phyloP scores from a whole-genome alignment of 2,888 invertebrate species.

The Podabrus alpinus region DNA sequence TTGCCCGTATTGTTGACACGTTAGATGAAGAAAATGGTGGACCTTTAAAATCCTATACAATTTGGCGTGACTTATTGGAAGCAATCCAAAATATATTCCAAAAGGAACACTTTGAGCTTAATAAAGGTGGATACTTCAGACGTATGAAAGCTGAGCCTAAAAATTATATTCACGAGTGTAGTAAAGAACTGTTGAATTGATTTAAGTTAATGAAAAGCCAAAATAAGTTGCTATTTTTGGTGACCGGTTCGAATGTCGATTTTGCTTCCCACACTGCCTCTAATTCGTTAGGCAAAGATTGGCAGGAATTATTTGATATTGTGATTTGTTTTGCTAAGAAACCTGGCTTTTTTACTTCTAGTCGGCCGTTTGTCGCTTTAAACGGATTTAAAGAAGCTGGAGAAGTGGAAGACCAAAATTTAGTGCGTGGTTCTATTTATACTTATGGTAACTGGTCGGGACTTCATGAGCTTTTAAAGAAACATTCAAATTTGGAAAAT shows the following conservation, averaged over 20 bases:
- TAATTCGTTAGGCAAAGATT: conserved; percentile 67
- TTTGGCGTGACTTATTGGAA: conserved; percentile 69
- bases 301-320: conserved; percentile 58
- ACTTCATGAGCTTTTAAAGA: conserved; percentile 56
- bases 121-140: conserved; percentile 66
- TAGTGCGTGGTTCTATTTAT: conserved; percentile 60
- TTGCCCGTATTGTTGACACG: conserved; percentile 69
- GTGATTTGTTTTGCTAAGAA: conserved; percentile 72
- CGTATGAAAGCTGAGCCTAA: conserved; percentile 61
- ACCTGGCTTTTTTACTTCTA: conserved; percentile 70
- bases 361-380: conserved; percentile 61
- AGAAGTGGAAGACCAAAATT: conserved; percentile 48
- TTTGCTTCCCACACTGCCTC: conserved; percentile 68
- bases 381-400: conserved; percentile 54
- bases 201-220: conserved; percentile 59
- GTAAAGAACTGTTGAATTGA: conserved; percentile 61
- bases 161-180: conserved; percentile 64
- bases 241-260: conserved; percentile 75
- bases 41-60: conserved; percentile 54
- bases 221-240: conserved; percentile 65
- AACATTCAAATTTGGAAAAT: conserved; percentile 49
- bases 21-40: conserved; percentile 59
- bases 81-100: conserved; percentile 65
- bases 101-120: conserved; percentile 60
- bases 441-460: conserved; percentile 66